These are phyloP conservation scores for Netelia melanura DNA, from an alignment of 2,888 invertebrate genomes.

Conservation along the genomic window DNA sequence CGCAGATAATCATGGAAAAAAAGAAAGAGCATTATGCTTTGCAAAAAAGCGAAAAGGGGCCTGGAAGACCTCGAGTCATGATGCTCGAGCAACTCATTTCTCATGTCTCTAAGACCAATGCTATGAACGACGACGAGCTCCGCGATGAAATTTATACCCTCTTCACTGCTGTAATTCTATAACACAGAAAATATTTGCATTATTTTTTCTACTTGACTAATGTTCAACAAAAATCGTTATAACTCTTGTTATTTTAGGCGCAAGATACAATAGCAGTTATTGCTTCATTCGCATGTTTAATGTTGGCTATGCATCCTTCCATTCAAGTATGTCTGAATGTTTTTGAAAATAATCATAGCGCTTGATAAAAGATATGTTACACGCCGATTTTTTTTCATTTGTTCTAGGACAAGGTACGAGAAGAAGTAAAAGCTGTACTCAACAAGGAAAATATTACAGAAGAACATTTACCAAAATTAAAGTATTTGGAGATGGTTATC, in stretches of 20 bases:
- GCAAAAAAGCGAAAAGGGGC: slow-evolving; percentile 42
- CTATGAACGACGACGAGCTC: slow-evolving; percentile 60
- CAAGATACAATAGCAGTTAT: slow-evolving; percentile 72
- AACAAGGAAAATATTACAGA: slow-evolving; percentile 56
- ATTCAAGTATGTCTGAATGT: slow-evolving; percentile 64
- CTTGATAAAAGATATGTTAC: no score
- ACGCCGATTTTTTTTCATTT: not conserved
- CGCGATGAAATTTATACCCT: slow-evolving; percentile 71
- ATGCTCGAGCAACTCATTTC: slow-evolving; percentile 65
- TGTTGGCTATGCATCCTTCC: slow-evolving; percentile 72
- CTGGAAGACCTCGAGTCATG: slow-evolving; percentile 66
- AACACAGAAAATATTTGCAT: not conserved
- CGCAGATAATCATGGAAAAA: slow-evolving; percentile 68
- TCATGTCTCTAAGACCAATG: slow-evolving; percentile 44
- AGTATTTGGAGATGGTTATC: slow-evolving; percentile 72
- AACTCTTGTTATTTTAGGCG: slow-evolving; percentile 59
- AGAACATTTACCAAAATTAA: slow-evolving; percentile 67
- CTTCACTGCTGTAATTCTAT: slow-evolving; percentile 71
- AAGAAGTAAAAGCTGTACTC: slow-evolving; percentile 66
- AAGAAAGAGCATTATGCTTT: slow-evolving; percentile 68
- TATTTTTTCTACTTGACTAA: not conserved
- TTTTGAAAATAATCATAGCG: not conserved
- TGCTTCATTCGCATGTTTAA: slow-evolving; percentile 69
- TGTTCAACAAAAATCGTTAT: not conserved
- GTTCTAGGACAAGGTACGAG: slow-evolving; percentile 67